Base-by-base conservation (phyloP, 1,140 invertebrate genomes). In the Drosophila gunungcola region DNA sequence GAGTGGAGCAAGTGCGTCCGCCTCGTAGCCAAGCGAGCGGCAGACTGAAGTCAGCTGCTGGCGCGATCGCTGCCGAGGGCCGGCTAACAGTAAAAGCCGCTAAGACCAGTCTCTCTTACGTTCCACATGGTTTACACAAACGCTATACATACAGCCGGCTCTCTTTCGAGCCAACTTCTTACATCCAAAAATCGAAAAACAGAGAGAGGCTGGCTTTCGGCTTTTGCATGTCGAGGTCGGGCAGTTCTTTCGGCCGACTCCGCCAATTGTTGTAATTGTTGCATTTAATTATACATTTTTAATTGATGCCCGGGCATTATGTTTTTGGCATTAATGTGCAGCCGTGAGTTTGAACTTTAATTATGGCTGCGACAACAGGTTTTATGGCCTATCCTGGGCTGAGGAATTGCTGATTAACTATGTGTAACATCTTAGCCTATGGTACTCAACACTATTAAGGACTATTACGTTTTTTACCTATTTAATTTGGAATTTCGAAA, bases 271-370 rank as follows among this genome's bases (percentile, higher is more conserved):
- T 85, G 61, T 63, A 63, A 63, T 64, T 74, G 68, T 89, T 85
- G 61, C 80, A 80, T 78, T 80, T 77, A 90, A 89, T 88, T 88
- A 78, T 39, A 39, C 62, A 67, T 51, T 78, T 89, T 78, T 89
- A 88, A 88, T 83, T 88, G 73, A 70, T 74, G 76, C 41, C 54
- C 68, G 53, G 45, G 61, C 67, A 68, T 82, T 74, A 85, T 74
- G 65, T 55, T 73, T 75, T 68, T 49, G 64, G 45, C 52, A 78
- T 80, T 64, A 77, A 61, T 61, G 48, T 48, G 45, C 62, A 70
- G 49, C 80, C 80, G 69, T 80, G 80, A 89, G 84, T 89, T 89
- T 88, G 73, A 88, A 89, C 80, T 80, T 83, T 84, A 89, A 89
- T 89, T 83, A 65, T 51, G 70, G 46, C 39, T 42, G 64, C 48